Base-by-base conservation (phyloP, 2,888 invertebrate species). In the Pterobdella sp. region DNA sequence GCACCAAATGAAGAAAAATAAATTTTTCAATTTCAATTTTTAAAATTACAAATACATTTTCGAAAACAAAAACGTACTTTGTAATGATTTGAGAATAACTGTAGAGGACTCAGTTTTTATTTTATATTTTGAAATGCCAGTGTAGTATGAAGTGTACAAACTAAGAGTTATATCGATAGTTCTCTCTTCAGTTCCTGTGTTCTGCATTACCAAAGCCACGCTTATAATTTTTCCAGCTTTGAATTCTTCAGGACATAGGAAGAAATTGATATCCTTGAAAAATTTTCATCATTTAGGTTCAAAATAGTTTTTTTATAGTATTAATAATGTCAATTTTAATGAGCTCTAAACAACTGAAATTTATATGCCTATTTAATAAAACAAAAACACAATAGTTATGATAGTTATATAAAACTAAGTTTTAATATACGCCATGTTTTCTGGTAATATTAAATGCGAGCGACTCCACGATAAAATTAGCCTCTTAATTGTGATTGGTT, bases 211-310 rank as follows among this genome's bases (percentile, higher is more conserved):
- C 10, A 77, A 32, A 2, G 37, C 26, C 22, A 76, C 72, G 52
- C 74, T 75, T 35, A 77, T 75, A 18, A 71, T 56, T 49, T 65
- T 75, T 1, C 77, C 77, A 2, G 76, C 75, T 14, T 75, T 3
- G 14, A 75, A 37, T 26, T 74, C 74, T n/a, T 71, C 68, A 63
- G 74, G 66, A 31, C 60, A 49, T 2, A 77, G 18, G 31, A 69
- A 65, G 64, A 77, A 75, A 49, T 74, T 68, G n/a, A 77, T 77
- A 63, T 77, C 77, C 77, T 77, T 70, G 10, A 26, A 56, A 74
- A 22, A 66, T n/a, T n/a, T n/a, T n/a, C n/a, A n/a, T n/a, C n/a
- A n/a, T n/a, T n/a, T n/a, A n/a, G n/a, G n/a, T n/a, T n/a, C n/a
- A n/a, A n/a, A n/a, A n/a, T n/a, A n/a, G n/a, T n/a, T n/a, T n/a